Base-by-base conservation (phyloP, 2,888 invertebrate species). In the Vanessa cardui region DNA sequence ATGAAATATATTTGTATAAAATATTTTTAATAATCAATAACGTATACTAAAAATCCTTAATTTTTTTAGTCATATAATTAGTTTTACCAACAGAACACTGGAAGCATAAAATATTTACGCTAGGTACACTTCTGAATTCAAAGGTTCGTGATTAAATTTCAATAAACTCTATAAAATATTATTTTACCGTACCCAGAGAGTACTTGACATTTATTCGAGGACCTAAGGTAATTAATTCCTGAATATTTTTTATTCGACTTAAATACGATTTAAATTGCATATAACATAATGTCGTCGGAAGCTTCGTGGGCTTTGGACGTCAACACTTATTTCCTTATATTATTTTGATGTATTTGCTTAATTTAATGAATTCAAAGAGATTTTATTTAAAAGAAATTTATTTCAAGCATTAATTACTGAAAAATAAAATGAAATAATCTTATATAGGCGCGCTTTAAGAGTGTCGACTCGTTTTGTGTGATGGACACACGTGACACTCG, bases 231-330 rank as follows among this genome's bases (percentile, higher is more conserved):
- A 49, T 64, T 64, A 21, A 58, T 64, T 26, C 15, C 49, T n/a
- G 39, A 49, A 64, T 21, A 58, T 21, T 46, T 54, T 64, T 64
- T 58, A 47, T 58, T 47, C 12, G 47, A 33, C 47, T 20, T 47
- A 33, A 58, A 58, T n/a, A 39, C 20, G 47, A 64, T 64, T 58
- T 64, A 58, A 49, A 47, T 47, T 31, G 33, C 20, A 26, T 26
- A 26, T 16, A 52, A 52, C 1, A 26, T 52, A 31, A 6, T 31
- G 8, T 26, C 15, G 15, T 26, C 16, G 15, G 26, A 4, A 15
- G 47, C 47, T 15, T 52, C 50, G 20, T 2, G 12, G 12, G 21
- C 20, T 15, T 20, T 20, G 8, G 20, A 49, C 2, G 18, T 7
- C 20, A n/a, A 18, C 3, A n/a, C 18, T 49, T 49, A 18, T 3